Percentiles rank a stretch among this genome's conserved stretches.
Evolutionary conservation across 2,888 invertebrate genomes (phyloP).

Genomic region (Metalampra italica): DNA sequence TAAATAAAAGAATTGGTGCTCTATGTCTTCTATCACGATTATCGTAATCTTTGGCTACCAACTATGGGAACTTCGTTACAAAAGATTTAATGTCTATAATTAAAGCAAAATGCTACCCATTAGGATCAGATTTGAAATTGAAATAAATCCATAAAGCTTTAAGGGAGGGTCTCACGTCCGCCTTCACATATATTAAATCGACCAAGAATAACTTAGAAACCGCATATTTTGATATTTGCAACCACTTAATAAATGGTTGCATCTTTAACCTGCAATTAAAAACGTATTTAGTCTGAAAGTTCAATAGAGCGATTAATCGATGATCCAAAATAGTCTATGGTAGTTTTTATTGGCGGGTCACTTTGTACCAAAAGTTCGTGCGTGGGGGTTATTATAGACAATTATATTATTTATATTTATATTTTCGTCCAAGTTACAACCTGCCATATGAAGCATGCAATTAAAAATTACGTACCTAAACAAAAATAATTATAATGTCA

Average conservation of each 20-base stretch:
- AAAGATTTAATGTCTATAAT: slow-evolving; percentile 50
- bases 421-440: too few relatives aligned
- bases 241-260: slow-evolving; percentile 61
- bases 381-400: too few relatives aligned
- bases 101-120: slow-evolving; percentile 46
- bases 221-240: slow-evolving; percentile 63
- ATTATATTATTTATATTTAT: too few relatives aligned
- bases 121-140: slow-evolving; percentile 46
- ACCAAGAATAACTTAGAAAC: slow-evolving; percentile 27
- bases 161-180: slow-evolving; percentile 45
- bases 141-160: slow-evolving; percentile 52
- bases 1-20: too few relatives aligned
- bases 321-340: slow-evolving; percentile 31
- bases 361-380: background rate
- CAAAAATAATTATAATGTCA: too few relatives aligned
- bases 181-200: slow-evolving; percentile 28
- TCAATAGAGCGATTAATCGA: slow-evolving; percentile 61
- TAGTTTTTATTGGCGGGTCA: slow-evolving; percentile 19
- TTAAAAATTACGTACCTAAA: too few relatives aligned
- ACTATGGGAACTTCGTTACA: slow-evolving; percentile 38
- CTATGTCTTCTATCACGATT: too few relatives aligned
- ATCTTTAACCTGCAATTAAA: slow-evolving; percentile 57
- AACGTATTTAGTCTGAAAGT: slow-evolving; percentile 51
- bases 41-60: background rate
- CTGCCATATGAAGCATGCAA: too few relatives aligned